A percentile compares a stretch with the other conserved stretches of the same genome.
Evolutionary conservation across 2,113 vertebrate species (phyloP).

Genomic region (Brachypteracias leptosomus): DNA sequence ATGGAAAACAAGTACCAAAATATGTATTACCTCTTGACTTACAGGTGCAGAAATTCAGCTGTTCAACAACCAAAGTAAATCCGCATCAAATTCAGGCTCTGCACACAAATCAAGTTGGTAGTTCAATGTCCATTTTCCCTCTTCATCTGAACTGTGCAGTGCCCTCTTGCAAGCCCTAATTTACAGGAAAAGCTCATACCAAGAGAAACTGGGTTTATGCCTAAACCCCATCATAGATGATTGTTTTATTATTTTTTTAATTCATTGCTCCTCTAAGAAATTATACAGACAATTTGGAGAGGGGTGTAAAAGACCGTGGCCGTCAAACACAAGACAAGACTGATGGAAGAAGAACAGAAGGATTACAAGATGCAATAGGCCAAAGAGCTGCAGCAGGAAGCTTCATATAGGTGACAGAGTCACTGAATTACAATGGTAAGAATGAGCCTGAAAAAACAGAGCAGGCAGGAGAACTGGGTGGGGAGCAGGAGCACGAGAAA

Average conservation of each 20-base stretch:
- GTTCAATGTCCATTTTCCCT: background rate
- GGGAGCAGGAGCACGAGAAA: background rate
- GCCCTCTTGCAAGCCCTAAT: background rate
- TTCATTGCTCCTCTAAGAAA: background rate
- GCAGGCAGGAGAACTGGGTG: background rate
- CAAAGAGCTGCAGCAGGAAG: background rate
- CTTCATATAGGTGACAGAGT: background rate
- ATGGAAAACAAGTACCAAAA: background rate
- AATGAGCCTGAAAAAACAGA: background rate
- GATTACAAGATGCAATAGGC: background rate
- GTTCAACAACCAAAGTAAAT: background rate
- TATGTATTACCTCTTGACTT: background rate
- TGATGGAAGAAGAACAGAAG: background rate
- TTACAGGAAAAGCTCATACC: background rate
- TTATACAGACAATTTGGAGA: background rate
- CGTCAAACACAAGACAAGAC: background rate
- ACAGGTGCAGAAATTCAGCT: background rate
- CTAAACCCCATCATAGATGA: background rate
- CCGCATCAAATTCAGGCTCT: background rate
- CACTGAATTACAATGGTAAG: background rate
- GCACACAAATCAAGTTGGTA: background rate
- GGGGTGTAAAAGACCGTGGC: background rate
- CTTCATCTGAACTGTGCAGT: background rate
- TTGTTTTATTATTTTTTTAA: background rate
- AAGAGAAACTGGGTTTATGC: background rate